Evolutionary conservation across 2,797 vertebrate genomes (phyloP).

Genomic region (Trachurus trachurus): DNA sequence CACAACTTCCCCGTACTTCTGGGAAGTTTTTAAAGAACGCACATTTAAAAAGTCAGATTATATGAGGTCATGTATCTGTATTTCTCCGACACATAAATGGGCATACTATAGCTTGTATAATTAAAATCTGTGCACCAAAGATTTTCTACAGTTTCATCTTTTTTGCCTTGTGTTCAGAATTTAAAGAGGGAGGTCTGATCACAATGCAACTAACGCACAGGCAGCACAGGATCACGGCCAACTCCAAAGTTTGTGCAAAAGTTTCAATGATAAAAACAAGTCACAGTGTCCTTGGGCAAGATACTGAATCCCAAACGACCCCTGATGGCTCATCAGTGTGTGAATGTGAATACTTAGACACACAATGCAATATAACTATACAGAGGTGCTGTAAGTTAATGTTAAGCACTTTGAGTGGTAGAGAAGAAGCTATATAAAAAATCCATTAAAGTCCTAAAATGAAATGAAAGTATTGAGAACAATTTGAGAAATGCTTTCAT

Average conservation of each 20-base stretch:
- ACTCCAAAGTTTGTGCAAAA: too few species aligned
- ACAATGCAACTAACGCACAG: background rate
- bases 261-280: too few species aligned
- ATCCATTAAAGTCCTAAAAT: background rate
- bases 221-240: background rate
- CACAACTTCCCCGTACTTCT: background rate
- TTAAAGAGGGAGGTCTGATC: background rate
- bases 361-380: background rate
- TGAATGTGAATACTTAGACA: background rate
- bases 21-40: constrained; percentile 18
- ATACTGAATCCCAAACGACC: too few species aligned
- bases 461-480: background rate
- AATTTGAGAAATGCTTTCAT: background rate
- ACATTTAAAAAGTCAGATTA: constrained; percentile 4
- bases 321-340: too few species aligned
- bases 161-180: background rate
- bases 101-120: background rate
- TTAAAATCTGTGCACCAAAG: background rate
- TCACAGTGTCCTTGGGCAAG: too few species aligned
- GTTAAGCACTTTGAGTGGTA: too few species aligned
- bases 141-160: background rate
- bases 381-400: too few species aligned
- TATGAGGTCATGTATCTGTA: constrained; percentile 10
- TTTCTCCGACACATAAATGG: background rate
- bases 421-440: too few species aligned